Evolutionary conservation across 2,113 vertebrate genomes (phyloP).

Genomic region (Tragelaphus buxtoni): DNA sequence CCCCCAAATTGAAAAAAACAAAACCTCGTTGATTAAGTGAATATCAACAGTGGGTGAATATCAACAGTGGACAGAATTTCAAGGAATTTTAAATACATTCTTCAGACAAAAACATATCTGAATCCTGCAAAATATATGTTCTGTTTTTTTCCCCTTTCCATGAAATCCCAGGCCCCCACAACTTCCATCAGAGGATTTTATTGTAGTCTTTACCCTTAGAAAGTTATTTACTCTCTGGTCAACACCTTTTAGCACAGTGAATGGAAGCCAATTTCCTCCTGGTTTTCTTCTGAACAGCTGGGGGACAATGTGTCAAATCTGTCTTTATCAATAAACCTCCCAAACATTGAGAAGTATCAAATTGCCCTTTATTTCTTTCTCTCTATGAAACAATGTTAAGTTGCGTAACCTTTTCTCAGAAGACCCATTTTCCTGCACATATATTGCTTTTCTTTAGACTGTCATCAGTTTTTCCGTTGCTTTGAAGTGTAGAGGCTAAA

Average conservation of each 20-base stretch:
- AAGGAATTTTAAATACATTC: slow-evolving; percentile 15
- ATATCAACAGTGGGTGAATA: not conserved
- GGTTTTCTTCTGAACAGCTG: not conserved
- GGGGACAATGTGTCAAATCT: not conserved
- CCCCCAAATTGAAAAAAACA: not conserved
- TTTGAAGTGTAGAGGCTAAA: not conserved
- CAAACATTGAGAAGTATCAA: not conserved
- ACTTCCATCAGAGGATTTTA: not conserved
- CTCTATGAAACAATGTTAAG: not conserved
- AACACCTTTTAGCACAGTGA: not conserved
- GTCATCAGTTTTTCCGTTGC: not conserved
- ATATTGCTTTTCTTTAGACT: slow-evolving; percentile 5
- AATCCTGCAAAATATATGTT: not conserved
- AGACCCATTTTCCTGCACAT: not conserved
- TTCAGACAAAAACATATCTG: not conserved
- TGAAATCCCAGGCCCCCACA: not conserved
- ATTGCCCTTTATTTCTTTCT: not conserved
- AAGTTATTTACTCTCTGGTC: not conserved
- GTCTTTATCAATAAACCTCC: slow-evolving; percentile 14
- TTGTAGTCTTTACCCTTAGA: not conserved
- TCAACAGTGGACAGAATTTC: not conserved
- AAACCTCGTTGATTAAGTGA: not conserved
- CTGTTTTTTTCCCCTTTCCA: not conserved
- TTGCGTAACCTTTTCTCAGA: not conserved
- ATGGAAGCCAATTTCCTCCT: not conserved